Percentiles rank a stretch among this genome's conserved stretches.
Conservation (phyloP, 64 coral and sea anemone genomes). For the Montipora cactus region DNA sequence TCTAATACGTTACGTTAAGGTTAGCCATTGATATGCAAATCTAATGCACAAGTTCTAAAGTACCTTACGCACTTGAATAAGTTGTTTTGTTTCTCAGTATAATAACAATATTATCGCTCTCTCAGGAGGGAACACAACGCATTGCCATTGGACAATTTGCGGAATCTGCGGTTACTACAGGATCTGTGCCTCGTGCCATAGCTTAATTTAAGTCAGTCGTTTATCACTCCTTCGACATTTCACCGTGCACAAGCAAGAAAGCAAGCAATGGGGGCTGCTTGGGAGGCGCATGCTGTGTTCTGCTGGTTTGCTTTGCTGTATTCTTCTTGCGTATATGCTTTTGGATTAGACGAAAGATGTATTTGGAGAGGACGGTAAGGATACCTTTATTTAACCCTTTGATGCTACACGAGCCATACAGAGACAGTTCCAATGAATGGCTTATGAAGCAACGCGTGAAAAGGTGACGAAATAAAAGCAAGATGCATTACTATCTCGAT, state of each 20-base stretch:
- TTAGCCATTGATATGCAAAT: slow-evolving; percentile 34
- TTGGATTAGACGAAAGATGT: not conserved
- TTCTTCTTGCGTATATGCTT: not conserved
- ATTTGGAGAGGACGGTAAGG: slow-evolving; percentile 46
- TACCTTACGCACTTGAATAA: slow-evolving; percentile 37
- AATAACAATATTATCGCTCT: slow-evolving; percentile 37
- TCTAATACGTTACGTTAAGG: slow-evolving; percentile 17
- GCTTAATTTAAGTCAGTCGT: not conserved
- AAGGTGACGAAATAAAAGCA: not conserved
- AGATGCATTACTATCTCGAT: not conserved
- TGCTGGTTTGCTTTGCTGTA: slow-evolving; percentile 1
- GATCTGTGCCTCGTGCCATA: slow-evolving; percentile 40
- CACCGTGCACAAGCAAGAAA: not conserved
- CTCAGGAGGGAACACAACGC: slow-evolving; percentile 5
- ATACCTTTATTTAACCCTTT: not conserved
- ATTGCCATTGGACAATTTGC: slow-evolving; percentile 27
- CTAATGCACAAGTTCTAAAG: slow-evolving; percentile 4
- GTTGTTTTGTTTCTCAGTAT: slow-evolving; percentile 39
- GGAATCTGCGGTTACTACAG: slow-evolving; percentile 16
- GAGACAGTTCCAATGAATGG: not conserved
- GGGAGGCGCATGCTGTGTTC: not conserved
- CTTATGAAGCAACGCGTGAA: not conserved
- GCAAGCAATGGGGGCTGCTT: not conserved
- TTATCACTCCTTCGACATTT: not conserved
- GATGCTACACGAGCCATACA: not conserved